Base-by-base conservation (phyloP, 2,113 vertebrate genomes). In the Tragelaphus imberbis region DNA sequence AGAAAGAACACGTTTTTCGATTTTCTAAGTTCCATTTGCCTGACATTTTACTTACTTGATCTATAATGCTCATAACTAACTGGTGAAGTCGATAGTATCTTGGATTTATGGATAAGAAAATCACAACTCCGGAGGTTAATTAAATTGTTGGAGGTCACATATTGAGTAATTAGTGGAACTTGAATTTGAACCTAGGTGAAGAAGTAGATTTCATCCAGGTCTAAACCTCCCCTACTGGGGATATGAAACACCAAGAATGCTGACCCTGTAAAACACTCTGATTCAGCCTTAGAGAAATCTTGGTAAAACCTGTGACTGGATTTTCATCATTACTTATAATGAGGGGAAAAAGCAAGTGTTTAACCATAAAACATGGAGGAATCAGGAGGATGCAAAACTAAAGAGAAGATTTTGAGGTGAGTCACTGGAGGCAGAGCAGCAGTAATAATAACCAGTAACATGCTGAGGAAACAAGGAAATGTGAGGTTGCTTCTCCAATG, bases 41-140 rank as follows among this genome's bases (percentile, higher is more conserved):
- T 86, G 30, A 36, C 12, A 51, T 94, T 82, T 88, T 91, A 56
- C 77, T 92, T 84, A 68, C 7, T 65, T 82, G 44, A 95, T 89
- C 86, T 94, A 82, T 86, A 95, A 95, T 53, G 17, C 44, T 95
- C 51, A 53, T 63, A 91, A 94, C 23, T 49, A 80, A 51, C 55
- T 0, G 1, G 55, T 47, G 23, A 96, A 49, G 23, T 84, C 1
- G n/a, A 95, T 81, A 63, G 12, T 44, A 55, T 47, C 49, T 47
- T 36, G 44, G 49, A 91, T 98, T 97, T 95, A 97, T 84, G 63
- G 47, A 96, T 95, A 75, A 84, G 75, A 61, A 97, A 97, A 93
- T 19, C 91, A 55, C 71, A 87, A 87, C 7, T 65, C 53, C 5
- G 1, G 61, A 95, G 82, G 93, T 95, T 97, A 97, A 97, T 90